Conservation (phyloP, 2,797 vertebrate species). For the Dallia pectoralis region DNA sequence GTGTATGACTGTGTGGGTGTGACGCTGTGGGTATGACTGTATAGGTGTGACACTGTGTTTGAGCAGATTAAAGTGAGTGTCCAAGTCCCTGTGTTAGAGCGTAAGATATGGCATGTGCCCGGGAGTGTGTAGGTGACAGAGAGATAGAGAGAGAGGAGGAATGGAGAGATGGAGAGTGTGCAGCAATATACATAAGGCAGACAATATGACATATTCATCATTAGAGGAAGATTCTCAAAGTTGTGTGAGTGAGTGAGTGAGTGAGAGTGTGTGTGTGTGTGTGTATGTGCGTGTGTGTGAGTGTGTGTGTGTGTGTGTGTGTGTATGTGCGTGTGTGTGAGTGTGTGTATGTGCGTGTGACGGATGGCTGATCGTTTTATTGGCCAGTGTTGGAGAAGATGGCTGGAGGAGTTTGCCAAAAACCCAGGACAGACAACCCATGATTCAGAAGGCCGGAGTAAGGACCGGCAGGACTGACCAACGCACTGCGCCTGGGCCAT, state of each 20-base stretch:
- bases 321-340: neutral
- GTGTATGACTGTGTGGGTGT: slow-evolving; percentile 10
- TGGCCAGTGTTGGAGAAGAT: neutral
- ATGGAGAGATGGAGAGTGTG: neutral
- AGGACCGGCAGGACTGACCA: neutral
- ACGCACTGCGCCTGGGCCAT: neutral
- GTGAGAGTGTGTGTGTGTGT: slow-evolving; percentile 7
- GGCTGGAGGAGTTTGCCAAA: neutral
- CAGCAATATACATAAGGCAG: neutral
- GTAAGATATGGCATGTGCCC: too few species aligned
- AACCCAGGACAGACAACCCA: neutral
- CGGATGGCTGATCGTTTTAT: neutral
- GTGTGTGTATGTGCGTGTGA: neutral
- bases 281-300: neutral
- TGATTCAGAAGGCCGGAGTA: neutral
- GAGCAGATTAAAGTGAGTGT: too few species aligned
- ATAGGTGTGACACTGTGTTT: slow-evolving; percentile 7
- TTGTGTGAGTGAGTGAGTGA: neutral
- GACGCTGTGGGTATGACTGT: slow-evolving; percentile 4
- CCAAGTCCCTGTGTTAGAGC: too few species aligned
- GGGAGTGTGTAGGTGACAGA: neutral
- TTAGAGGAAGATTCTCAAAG: too few species aligned
- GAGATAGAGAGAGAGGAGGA: neutral
- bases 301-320: neutral
- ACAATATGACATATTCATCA: neutral